phyloP scores from a whole-genome alignment of 2,888 invertebrate genomes.

The Diarsia rubi region DNA sequence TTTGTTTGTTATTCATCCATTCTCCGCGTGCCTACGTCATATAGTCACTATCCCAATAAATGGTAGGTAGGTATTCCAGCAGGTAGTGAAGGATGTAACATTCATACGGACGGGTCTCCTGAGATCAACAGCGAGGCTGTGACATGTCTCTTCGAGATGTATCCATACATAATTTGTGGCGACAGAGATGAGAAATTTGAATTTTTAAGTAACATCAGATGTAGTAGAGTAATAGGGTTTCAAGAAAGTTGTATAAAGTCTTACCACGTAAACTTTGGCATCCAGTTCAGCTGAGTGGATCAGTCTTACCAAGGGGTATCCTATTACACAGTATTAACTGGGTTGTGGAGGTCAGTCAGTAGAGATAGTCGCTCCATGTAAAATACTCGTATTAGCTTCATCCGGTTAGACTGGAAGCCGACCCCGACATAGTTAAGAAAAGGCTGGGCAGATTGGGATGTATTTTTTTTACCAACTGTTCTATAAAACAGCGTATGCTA shows the following conservation, averaged over 20 bases:
- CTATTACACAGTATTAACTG: background rate
- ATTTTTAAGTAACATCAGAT: constrained; percentile 30
- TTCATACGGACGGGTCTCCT: constrained; percentile 41
- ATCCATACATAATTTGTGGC: constrained; percentile 12
- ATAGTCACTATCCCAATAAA: constrained; percentile 12
- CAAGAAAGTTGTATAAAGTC: background rate
- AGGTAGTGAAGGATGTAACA: constrained; percentile 35
- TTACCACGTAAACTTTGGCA: too few species aligned
- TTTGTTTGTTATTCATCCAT: constrained; percentile 32
- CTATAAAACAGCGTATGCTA: too few species aligned
- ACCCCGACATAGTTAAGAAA: background rate
- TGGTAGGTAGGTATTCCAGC: background rate
- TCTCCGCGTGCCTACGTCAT: constrained; percentile 9
- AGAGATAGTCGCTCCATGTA: background rate
- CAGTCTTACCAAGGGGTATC: too few species aligned
- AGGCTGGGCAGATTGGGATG: background rate
- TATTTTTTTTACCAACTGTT: too few species aligned
- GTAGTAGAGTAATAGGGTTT: constrained; percentile 18
- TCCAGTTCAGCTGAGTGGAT: too few species aligned
- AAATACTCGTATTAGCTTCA: background rate
- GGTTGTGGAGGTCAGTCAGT: background rate
- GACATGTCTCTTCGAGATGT: constrained; percentile 18
- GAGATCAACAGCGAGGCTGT: constrained; percentile 19
- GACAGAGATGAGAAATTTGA: constrained; percentile 23
- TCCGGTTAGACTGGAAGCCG: background rate